Evolutionary conservation across 1,140 invertebrate genomes (phyloP).

Genomic region (Pteromalus puparum): DNA sequence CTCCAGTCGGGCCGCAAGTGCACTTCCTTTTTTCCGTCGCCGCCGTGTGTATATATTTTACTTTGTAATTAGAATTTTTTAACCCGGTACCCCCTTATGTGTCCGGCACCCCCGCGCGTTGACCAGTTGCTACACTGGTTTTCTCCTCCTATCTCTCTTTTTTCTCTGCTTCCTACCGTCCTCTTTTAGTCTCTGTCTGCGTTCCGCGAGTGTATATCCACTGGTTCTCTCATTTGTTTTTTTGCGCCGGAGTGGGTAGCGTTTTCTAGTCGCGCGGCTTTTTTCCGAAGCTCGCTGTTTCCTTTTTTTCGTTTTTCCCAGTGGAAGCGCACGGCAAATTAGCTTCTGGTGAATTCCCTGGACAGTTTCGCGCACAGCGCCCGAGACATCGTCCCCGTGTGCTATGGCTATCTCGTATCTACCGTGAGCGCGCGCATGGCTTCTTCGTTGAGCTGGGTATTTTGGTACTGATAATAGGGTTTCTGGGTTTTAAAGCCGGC

Average conservation of each 20-base stretch:
- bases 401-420: not conserved
- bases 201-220: not conserved
- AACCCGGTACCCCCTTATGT: not conserved
- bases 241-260: not conserved
- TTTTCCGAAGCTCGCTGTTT: constrained; percentile 2
- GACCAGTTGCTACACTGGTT: constrained; percentile 20
- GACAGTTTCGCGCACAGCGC: constrained; percentile 4
- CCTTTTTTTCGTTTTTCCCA: not conserved
- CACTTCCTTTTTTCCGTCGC: constrained; percentile 2
- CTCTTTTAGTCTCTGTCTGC: constrained; percentile 10
- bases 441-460: constrained; percentile 11
- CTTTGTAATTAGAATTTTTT: constrained; percentile 36
- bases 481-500: constrained; percentile 6
- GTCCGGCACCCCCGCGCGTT: constrained; percentile 1
- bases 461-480: constrained; percentile 14
- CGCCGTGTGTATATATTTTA: not conserved
- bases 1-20: not conserved
- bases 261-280: not conserved
- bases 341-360: constrained; percentile 31
- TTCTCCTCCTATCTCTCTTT: not conserved
- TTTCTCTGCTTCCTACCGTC: not conserved
- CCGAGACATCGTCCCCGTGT: constrained; percentile 13
- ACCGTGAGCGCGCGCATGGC: not conserved
- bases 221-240: not conserved
- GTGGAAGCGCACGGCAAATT: constrained; percentile 20